Evolutionary conservation across 2,888 invertebrate species (phyloP).

Genomic region (Stegana nigrithorax): DNA sequence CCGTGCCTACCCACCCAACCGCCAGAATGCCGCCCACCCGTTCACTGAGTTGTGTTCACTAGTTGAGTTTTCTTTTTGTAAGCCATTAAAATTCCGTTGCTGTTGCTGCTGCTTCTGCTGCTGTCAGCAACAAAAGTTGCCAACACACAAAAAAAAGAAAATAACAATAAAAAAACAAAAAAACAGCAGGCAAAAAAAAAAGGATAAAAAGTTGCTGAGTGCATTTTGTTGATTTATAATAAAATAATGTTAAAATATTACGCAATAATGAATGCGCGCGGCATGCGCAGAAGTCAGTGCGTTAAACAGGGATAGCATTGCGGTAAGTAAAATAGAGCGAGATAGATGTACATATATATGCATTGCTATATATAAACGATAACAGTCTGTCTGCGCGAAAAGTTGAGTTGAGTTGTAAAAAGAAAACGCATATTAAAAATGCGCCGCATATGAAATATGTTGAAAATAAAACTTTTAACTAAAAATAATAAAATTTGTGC

Average conservation of each 20-base stretch:
- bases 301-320: neutral
- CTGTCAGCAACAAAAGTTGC: constrained; percentile 59
- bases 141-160: constrained; percentile 20
- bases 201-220: constrained; percentile 37
- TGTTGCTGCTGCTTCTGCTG: constrained; percentile 57
- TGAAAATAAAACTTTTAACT: constrained; percentile 61
- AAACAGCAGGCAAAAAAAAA: constrained; percentile 4
- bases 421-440: constrained; percentile 29
- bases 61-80: neutral
- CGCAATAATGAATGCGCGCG: constrained; percentile 58
- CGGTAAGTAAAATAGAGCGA: too few species aligned
- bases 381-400: constrained; percentile 24
- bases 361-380: neutral
- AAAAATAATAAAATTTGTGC: constrained; percentile 54
- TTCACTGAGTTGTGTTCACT: too few species aligned
- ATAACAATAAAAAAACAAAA: constrained; percentile 11
- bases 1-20: constrained; percentile 15
- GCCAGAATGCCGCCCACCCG: too few species aligned
- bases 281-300: constrained; percentile 17
- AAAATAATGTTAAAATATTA: constrained; percentile 64
- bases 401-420: constrained; percentile 29
- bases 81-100: constrained; percentile 8
- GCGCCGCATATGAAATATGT: constrained; percentile 55
- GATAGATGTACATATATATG: too few species aligned
- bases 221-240: constrained; percentile 64